phyloP scores from a whole-genome alignment of 2,797 vertebrate species.

The Echiichthys vipera region DNA sequence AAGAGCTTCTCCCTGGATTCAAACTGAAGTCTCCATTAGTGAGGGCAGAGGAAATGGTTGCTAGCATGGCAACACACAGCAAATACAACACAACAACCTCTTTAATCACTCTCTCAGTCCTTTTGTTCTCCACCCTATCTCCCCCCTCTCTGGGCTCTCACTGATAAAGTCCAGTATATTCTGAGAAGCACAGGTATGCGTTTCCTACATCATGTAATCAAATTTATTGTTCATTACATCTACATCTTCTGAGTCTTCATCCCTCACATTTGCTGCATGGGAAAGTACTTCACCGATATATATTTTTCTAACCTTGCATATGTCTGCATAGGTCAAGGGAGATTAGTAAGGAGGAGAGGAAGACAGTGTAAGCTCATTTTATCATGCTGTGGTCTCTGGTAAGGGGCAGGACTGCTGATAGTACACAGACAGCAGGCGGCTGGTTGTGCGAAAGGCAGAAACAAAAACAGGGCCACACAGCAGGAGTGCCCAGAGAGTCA shows the following conservation, averaged over 20 bases:
- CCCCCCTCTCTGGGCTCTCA: conserved; percentile 9
- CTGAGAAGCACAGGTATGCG: conserved; percentile 18
- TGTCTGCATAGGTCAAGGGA: conserved; percentile 62
- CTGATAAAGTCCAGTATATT: conserved; percentile 41
- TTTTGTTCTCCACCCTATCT: conserved; percentile 45
- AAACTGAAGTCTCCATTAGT: conserved; percentile 81
- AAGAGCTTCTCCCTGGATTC: conserved; percentile 79
- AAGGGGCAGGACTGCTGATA: conserved; percentile 70
- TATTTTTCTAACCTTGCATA: conserved; percentile 56
- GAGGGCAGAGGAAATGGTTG: conserved; percentile 74
- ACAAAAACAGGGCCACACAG: conserved; percentile 71
- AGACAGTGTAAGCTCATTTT: conserved; percentile 63
- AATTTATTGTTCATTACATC: conserved; percentile 39
- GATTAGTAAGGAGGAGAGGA: conserved; percentile 52
- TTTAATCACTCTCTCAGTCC: conserved; percentile 61
- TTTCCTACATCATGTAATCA: conserved; percentile 11
- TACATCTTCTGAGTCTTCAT: conserved; percentile 2
- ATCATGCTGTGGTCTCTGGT: conserved; percentile 68
- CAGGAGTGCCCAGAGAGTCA: conserved; percentile 55
- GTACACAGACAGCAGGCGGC: conserved; percentile 66
- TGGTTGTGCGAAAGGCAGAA: conserved; percentile 50
- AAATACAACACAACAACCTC: conserved; percentile 75
- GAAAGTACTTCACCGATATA: conserved; percentile 32
- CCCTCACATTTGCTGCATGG: conserved; percentile 19
- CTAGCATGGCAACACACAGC: conserved; percentile 68